Evolutionary conservation across 2,888 invertebrate species (phyloP), one percentile per base, ranked within the genome.

Genomic region (Drosophila gaucha): DNA sequence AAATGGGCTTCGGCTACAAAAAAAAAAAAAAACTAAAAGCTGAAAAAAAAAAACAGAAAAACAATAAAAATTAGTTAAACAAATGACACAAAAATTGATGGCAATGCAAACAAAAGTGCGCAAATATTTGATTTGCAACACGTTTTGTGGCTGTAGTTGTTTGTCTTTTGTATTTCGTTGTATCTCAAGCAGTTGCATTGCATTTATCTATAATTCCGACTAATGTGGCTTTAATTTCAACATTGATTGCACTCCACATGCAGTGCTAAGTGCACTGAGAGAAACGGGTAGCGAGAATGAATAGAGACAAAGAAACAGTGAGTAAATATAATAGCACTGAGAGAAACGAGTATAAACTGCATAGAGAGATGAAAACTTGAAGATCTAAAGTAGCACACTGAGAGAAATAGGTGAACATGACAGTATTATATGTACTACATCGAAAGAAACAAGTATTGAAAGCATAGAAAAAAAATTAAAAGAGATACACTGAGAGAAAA

Each of bases 81-180:
- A 85, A 87, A 80, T 86, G 84, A 66, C 84, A 66, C 84, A 70
- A 74, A 79, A 80, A 86, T 86, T 86, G 80, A 80, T 80, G 85
- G 78, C 85, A 86, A 80, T 64, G 78, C 87, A 74, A 80, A 80
- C 87, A 80, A 77, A 86, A 80, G 80, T 73, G 52, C 64, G 68
- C 85, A 86, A 84, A 86, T 80, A 80, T 80, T 80, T 80, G 85
- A 20, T 20, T 46, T 46, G 22, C 46, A 46, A 31, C 46, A 46
- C 22, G 46, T 31, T 46, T 46, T 2, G 46, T 46, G n/a, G 44
- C n/a, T 8, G 22, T 39, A 22, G 39, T 39, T 39, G n/a, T 24
- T 39, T 8, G 28, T 5, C 24, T 82, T 67, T 69, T 80, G 69
- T 70, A 60, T 62, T 46, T 30, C 50, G 35, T 54, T 44, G 47